phyloP scores from a whole-genome alignment of 2,113 vertebrate species.

The Emydura subglobosa region DNA sequence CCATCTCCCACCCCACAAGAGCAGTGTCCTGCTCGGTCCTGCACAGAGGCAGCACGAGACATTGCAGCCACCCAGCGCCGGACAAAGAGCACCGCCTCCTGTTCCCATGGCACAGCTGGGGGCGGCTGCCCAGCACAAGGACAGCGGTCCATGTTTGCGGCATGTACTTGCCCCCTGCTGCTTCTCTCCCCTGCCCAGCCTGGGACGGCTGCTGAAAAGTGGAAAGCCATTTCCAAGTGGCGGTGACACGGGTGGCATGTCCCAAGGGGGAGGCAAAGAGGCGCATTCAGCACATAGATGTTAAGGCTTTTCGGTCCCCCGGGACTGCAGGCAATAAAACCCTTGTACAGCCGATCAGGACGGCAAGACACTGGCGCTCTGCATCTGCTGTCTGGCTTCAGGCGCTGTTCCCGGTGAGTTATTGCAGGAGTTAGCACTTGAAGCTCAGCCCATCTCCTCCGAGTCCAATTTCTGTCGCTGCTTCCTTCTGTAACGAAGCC shows the following conservation, averaged over 20 bases:
- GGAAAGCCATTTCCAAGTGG: rapidly evolving
- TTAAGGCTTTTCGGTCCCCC: not conserved
- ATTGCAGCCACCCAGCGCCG: not conserved
- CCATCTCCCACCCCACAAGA: not conserved
- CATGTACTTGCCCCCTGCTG: not conserved
- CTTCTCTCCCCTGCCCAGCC: not conserved
- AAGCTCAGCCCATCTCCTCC: not conserved
- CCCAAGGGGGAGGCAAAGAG: not conserved
- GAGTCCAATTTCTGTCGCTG: not conserved
- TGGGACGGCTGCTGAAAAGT: rapidly evolving
- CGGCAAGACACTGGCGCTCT: not conserved
- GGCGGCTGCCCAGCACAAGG: not conserved
- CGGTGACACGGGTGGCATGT: rapidly evolving
- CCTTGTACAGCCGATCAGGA: not conserved
- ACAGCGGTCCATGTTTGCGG: rapidly evolving
- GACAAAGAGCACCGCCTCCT: not conserved
- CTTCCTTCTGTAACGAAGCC: not conserved
- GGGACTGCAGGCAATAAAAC: not conserved
- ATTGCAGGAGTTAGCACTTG: not conserved
- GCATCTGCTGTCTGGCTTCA: not conserved
- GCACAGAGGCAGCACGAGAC: no score
- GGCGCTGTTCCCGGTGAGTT: not conserved
- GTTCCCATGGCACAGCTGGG: not conserved
- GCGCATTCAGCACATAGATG: not conserved
- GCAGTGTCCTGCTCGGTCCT: not conserved